Conservation (phyloP, 2,797 vertebrate species). For the Euthynnus affinis region DNA sequence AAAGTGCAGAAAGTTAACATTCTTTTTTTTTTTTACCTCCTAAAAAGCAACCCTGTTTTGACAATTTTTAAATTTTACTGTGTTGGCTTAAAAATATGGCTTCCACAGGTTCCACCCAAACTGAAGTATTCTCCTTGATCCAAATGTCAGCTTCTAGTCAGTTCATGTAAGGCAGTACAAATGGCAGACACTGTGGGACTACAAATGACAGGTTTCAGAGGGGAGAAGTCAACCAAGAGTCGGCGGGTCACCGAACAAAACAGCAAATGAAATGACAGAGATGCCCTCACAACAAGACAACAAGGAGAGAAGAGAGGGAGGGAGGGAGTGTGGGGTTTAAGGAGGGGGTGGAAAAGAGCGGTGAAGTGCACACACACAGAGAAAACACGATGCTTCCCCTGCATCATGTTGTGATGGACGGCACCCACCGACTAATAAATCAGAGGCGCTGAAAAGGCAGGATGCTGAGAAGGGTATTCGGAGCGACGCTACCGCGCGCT, state of each 20-base stretch:
- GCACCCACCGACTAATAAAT: constrained; percentile 75
- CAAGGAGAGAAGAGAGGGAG: background rate
- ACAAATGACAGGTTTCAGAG: constrained; percentile 64
- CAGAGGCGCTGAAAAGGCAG: constrained; percentile 74
- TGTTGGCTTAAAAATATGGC: background rate
- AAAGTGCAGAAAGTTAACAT: background rate
- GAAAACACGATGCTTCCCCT: constrained; percentile 73
- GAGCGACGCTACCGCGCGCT: constrained; percentile 53
- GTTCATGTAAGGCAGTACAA: constrained; percentile 51
- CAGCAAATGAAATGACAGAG: constrained; percentile 65
- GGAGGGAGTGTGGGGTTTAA: background rate
- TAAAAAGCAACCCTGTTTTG: background rate
- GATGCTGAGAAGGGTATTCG: constrained; percentile 79
- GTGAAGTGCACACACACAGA: constrained; percentile 48
- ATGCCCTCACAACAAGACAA: constrained; percentile 58
- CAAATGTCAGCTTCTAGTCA: constrained; percentile 57
- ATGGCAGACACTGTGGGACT: constrained; percentile 50
- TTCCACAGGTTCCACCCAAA: constrained; percentile 28
- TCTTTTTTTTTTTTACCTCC: constrained; percentile 4
- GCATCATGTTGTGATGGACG: constrained; percentile 75
- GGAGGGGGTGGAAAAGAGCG: constrained; percentile 11
- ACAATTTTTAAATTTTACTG: constrained; percentile 11
- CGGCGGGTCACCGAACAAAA: constrained; percentile 61
- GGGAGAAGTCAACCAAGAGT: constrained; percentile 59
- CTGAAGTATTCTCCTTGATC: constrained; percentile 38